Conservation (phyloP, 2,113 vertebrate species). For the Mustela lutreola region DNA sequence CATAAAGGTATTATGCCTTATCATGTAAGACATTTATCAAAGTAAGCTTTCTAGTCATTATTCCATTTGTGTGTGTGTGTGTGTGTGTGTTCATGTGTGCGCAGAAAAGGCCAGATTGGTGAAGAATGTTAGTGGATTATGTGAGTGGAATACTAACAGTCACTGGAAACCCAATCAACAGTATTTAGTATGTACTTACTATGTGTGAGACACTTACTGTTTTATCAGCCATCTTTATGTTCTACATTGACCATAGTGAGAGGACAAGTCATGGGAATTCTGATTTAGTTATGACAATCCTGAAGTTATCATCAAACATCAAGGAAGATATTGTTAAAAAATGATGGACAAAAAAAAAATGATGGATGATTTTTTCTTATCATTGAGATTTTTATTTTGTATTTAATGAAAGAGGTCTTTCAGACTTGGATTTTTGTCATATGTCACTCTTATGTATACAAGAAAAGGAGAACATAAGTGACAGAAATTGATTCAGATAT, state of each 20-base stretch:
- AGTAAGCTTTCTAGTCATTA: background rate
- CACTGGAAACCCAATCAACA: background rate
- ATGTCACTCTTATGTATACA: background rate
- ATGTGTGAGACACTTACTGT: background rate
- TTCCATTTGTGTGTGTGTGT: background rate
- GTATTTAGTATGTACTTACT: background rate
- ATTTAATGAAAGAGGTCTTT: background rate
- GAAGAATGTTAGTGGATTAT: background rate
- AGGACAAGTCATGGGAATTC: background rate
- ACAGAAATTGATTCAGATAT: background rate
- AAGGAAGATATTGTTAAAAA: background rate
- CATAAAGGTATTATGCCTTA: background rate
- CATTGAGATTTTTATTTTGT: background rate
- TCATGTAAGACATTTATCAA: background rate
- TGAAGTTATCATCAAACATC: background rate
- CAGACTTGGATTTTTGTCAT: background rate
- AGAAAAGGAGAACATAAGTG: background rate
- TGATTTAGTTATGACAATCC: background rate
- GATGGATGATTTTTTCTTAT: background rate
- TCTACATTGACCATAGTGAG: background rate
- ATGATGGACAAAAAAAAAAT: background rate
- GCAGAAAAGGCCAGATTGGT: background rate
- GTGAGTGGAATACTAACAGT: background rate
- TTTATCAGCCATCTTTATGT: background rate
- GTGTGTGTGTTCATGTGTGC: background rate